phyloP scores from a whole-genome alignment of 2,888 invertebrate genomes.

The Andricus curvator region DNA sequence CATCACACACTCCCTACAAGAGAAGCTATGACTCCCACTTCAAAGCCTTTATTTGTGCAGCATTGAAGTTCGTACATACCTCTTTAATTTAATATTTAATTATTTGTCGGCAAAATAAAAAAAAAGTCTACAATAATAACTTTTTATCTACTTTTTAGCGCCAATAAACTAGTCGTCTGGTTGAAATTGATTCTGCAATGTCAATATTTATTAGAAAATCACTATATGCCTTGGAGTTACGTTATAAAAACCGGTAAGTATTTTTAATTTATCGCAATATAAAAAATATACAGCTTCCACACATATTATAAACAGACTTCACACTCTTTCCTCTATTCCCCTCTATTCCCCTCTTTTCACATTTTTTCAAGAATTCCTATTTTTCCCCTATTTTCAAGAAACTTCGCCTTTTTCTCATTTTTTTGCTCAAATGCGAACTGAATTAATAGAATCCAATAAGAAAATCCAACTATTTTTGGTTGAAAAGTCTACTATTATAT shows the following conservation, averaged over 20 bases:
- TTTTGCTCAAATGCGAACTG: too few relatives aligned
- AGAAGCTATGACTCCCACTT: constrained; percentile 98
- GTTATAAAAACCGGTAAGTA: constrained; percentile 91
- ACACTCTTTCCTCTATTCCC: too few relatives aligned
- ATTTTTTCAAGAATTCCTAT: too few relatives aligned
- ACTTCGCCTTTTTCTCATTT: too few relatives aligned
- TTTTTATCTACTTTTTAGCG: constrained; percentile 80
- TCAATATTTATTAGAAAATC: constrained; percentile 87
- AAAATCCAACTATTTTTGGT: too few relatives aligned
- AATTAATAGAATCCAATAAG: too few relatives aligned
- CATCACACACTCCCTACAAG: constrained; percentile 94
- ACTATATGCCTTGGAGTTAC: constrained; percentile 96
- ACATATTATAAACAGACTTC: background rate
- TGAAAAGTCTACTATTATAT: too few relatives aligned
- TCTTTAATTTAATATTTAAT: constrained; percentile 38
- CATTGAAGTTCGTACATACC: constrained; percentile 88
- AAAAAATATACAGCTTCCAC: background rate
- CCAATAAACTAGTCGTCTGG: constrained; percentile 96
- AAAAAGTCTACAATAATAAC: background rate
- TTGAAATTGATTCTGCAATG: constrained; percentile 94
- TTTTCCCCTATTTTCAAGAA: too few relatives aligned
- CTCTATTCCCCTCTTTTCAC: too few relatives aligned
- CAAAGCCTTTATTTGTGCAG: constrained; percentile 98
- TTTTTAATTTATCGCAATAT: constrained; percentile 35
- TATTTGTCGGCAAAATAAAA: constrained; percentile 1